These are phyloP conservation scores for Hippocampus mohnikei DNA, from an alignment of 2,113 vertebrate genomes.

Conservation along the genomic window DNA sequence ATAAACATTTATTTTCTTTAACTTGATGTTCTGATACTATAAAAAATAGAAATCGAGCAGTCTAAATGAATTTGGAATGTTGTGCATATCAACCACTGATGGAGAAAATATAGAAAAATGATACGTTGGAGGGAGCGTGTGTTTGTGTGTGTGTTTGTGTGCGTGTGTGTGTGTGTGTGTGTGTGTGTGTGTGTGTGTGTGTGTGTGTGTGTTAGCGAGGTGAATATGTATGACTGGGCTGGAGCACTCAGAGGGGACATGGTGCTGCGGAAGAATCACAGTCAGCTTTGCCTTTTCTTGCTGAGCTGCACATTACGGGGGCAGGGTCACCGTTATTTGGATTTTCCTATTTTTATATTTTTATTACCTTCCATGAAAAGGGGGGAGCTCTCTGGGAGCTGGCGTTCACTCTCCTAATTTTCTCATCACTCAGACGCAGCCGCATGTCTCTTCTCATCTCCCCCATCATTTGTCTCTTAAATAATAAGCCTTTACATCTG, in stretches of 20 bases:
- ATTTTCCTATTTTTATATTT: slow-evolving; percentile 52
- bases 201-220: slow-evolving; percentile 49
- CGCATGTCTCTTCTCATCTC: slow-evolving; percentile 69
- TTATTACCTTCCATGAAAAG: slow-evolving; percentile 51
- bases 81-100: slow-evolving; percentile 54
- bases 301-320: slow-evolving; percentile 55
- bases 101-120: slow-evolving; percentile 71
- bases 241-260: slow-evolving; percentile 52
- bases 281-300: slow-evolving; percentile 49
- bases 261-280: slow-evolving; percentile 39
- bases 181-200: no score
- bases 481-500: slow-evolving; percentile 66
- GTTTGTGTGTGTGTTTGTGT: no score
- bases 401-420: slow-evolving; percentile 71
- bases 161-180: slow-evolving; percentile 23
- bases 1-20: slow-evolving; percentile 72
- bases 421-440: slow-evolving; percentile 71
- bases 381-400: slow-evolving; percentile 45
- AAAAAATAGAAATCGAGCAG: slow-evolving; percentile 71
- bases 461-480: slow-evolving; percentile 72
- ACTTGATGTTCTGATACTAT: slow-evolving; percentile 65
- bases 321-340: slow-evolving; percentile 57
- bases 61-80: slow-evolving; percentile 61
- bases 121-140: slow-evolving; percentile 35
- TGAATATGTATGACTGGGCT: slow-evolving; percentile 58